Base-by-base conservation (phyloP, 2,888 invertebrate species). In the Scaeva pyrastri region DNA sequence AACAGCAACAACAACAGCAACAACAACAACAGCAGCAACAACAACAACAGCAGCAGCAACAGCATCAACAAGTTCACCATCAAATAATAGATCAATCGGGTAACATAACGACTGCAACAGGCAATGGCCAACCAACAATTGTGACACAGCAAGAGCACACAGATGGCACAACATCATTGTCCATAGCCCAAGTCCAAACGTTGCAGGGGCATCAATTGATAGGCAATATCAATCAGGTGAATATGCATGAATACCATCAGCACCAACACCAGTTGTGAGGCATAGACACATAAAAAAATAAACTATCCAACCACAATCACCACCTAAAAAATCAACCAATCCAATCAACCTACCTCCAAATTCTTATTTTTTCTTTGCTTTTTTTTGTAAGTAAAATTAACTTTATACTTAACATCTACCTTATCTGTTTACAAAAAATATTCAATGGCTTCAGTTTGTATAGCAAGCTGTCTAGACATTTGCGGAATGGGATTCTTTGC, bases 141-240 rank as follows among this genome's bases (percentile, higher is more conserved):
- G 92, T 93, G 41, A 92, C 93, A 31, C 92, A 92, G 88, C 90
- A 91, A 6, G 92, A 93, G 88, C 92, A 93, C 79, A 92, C 92
- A 12, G 93, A 93, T 84, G 92, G 92, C 45, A 92, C 92, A 36
- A 90, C 92, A 55, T 92, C 93, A 21, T 80, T 93, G 58, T 93
- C 93, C 2, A 92, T 93, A 86, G 92, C 93, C 36, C 93, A 92
- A 88, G 93, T 93, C 80, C 93, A 93, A 90, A 92, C 92, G 62
- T 88, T 93, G 89, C 93, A 92, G 88, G 92, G 93, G 71, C 93
- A 93, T 89, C 93, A 92, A 89, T 91, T 93, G 75, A 90, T 93
- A 88, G 91, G 92, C 89, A 92, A 92, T 88, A 90, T 93, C 72
- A 93, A 92, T 91, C 93, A 93, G 93, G 93, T 93, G 92, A 92